A percentile compares a stretch with the other conserved stretches of the same genome.
Conservation (phyloP, 2,113 vertebrate species). For the Chroicocephalus ridibundus region DNA sequence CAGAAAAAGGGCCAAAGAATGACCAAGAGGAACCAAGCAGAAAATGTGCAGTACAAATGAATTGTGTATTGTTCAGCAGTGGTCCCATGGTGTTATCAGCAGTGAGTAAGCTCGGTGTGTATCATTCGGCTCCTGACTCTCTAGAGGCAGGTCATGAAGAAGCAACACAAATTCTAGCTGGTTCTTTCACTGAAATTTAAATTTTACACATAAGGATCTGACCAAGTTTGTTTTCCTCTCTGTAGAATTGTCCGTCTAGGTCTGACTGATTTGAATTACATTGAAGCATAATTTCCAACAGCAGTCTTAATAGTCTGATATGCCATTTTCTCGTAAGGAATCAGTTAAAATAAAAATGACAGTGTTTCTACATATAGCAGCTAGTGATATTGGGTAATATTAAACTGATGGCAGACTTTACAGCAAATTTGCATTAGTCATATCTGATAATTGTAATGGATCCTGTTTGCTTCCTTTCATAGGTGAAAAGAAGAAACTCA, state of each 20-base stretch:
- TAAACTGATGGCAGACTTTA: not conserved
- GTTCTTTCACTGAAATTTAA: not conserved
- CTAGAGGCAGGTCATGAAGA: not conserved
- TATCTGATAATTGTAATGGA: not conserved
- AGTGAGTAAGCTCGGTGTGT: not conserved
- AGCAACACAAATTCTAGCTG: not conserved
- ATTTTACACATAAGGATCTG: not conserved
- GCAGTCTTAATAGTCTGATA: not conserved
- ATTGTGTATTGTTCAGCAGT: not conserved
- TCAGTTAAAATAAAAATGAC: not conserved
- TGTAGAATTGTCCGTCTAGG: not conserved
- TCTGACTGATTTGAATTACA: not conserved
- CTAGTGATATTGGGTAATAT: not conserved
- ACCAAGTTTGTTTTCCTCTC: not conserved
- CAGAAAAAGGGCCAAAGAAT: not conserved
- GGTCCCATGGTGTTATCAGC: not conserved
- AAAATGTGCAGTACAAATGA: not conserved
- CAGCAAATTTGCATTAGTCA: not conserved
- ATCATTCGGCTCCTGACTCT: not conserved
- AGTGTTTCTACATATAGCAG: not conserved
- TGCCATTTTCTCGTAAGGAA: not conserved
- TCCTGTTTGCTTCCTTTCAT: not conserved
- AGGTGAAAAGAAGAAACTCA: slow-evolving; percentile 82
- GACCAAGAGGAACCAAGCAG: not conserved
- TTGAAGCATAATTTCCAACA: not conserved